Evolutionary conservation across 2,888 invertebrate species (phyloP).

Genomic region (Emmelina monodactyla): DNA sequence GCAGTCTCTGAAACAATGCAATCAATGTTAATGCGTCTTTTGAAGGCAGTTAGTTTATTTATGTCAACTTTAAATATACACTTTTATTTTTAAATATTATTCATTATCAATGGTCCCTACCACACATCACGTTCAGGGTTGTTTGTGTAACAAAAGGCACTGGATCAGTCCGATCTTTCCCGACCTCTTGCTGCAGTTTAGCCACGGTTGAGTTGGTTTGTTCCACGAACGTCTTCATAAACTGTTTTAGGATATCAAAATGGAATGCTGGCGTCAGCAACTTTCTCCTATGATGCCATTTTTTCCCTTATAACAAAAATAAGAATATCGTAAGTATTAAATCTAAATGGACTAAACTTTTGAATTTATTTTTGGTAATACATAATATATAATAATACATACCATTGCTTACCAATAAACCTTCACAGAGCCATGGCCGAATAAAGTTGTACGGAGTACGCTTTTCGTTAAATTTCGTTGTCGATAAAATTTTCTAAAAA

Average conservation of each 20-base stretch:
- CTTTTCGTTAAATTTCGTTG: conserved; percentile 32
- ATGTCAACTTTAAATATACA: neutral
- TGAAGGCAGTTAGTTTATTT: neutral
- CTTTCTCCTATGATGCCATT: conserved; percentile 48
- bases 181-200: neutral
- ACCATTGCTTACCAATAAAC: conserved; percentile 26
- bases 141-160: neutral
- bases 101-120: neutral
- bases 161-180: neutral
- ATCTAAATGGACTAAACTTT: no score
- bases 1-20: conserved; percentile 31
- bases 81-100: neutral
- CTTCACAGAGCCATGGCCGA: conserved; percentile 44
- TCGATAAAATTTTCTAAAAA: conserved; percentile 19
- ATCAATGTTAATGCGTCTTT: neutral
- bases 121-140: neutral
- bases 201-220: conserved; percentile 26
- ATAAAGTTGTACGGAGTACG: conserved; percentile 31
- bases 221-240: conserved; percentile 31
- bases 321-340: no score
- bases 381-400: conserved; percentile 10
- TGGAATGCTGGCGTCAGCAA: conserved; percentile 54
- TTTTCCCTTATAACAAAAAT: no score
- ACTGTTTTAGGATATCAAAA: conserved; percentile 42
- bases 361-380: conserved; percentile 1